A percentile compares a stretch with the other conserved stretches of the same genome.
Evolutionary conservation across 1,140 invertebrate genomes (phyloP).

Genomic region (Eubasilissa regina): DNA sequence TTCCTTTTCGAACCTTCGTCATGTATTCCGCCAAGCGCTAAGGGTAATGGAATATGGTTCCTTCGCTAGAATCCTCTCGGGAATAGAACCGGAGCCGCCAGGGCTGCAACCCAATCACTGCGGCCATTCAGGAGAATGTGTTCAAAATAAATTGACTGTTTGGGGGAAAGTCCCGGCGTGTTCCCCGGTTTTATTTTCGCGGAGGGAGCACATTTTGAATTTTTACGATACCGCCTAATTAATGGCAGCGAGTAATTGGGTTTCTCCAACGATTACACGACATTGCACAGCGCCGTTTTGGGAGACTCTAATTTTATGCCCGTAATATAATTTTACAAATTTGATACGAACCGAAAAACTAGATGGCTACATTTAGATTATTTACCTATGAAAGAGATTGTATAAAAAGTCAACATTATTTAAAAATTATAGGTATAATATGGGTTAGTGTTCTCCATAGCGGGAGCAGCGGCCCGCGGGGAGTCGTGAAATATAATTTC

Average conservation of each 20-base stretch:
- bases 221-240: constrained; percentile 41
- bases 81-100: constrained; percentile 12
- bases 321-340: constrained; percentile 20
- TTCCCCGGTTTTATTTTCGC: constrained; percentile 31
- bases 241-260: constrained; percentile 22
- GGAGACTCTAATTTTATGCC: constrained; percentile 20
- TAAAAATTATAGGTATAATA: no score
- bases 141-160: constrained; percentile 55
- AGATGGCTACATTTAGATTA: no score
- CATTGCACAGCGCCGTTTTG: constrained; percentile 13
- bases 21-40: constrained; percentile 6
- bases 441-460: no score
- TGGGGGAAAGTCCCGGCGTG: constrained; percentile 18
- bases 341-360: constrained; percentile 6
- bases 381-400: no score
- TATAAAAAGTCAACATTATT: no score
- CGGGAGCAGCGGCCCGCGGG: no score
- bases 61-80: constrained; percentile 20
- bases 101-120: constrained; percentile 56
- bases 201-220: constrained; percentile 28
- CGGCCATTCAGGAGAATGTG: constrained; percentile 57
- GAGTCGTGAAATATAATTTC: no score
- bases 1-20: constrained; percentile 28
- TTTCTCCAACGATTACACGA: constrained; percentile 5
- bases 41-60: constrained; percentile 32